A percentile compares a stretch with the other conserved stretches of the same genome.
phyloP scores from a whole-genome alignment of 2,888 invertebrate genomes.

The Pristionchus entomophagus region DNA sequence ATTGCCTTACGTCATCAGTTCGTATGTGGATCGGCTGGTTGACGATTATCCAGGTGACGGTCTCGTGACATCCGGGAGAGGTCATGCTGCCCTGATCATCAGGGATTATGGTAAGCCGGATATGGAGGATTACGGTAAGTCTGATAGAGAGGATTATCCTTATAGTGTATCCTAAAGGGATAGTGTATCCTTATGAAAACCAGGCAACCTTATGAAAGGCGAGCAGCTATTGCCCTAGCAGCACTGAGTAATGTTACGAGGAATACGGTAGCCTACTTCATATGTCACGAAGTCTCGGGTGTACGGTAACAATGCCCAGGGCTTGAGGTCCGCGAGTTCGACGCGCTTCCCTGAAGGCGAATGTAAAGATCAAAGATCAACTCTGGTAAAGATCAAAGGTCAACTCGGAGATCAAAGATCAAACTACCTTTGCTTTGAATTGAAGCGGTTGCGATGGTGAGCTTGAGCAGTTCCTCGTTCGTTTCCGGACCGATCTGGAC shows the following conservation, averaged over 20 bases:
- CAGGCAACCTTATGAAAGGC: no score
- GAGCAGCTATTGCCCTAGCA: no score
- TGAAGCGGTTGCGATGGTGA: conserved; percentile 63
- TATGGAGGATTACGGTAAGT: not conserved
- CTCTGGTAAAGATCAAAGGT: not conserved
- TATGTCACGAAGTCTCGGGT: conserved; percentile 66
- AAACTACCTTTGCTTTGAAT: conserved; percentile 53
- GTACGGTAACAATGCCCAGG: conserved; percentile 65
- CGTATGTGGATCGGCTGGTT: conserved; percentile 98
- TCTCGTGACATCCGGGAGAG: conserved; percentile 83
- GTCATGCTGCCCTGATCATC: conserved; percentile 89
- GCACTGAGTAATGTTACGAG: not conserved
- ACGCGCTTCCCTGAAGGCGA: conserved; percentile 56
- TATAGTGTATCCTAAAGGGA: no score
- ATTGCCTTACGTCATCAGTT: conserved; percentile 91
- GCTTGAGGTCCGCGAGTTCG: conserved; percentile 63
- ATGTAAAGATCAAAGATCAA: not conserved
- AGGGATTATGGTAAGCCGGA: not conserved
- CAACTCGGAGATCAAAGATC: not conserved
- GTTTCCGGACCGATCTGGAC: conserved; percentile 62
- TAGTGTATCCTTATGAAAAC: no score
- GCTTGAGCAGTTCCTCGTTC: conserved; percentile 64
- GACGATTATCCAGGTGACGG: conserved; percentile 92
- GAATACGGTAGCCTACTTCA: conserved; percentile 48
- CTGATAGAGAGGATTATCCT: no score